Conservation (phyloP, 2,113 vertebrate genomes). For the Pomatorhinus ruficollis region DNA sequence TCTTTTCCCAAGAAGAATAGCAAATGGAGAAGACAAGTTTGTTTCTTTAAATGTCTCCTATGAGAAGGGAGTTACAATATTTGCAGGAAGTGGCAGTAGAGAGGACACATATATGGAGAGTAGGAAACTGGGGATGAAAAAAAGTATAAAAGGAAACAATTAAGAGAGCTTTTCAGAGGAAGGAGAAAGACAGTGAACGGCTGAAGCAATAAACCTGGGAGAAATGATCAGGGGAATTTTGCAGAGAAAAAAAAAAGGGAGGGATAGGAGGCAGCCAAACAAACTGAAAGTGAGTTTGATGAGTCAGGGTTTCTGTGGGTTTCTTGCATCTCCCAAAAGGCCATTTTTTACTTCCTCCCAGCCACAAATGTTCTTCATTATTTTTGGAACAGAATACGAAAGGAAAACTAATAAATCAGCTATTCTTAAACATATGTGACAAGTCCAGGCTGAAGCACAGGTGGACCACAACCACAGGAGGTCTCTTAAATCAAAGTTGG, state of each 20-base stretch:
- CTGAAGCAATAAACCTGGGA: background rate
- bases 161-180: background rate
- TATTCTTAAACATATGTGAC: background rate
- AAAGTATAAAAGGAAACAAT: background rate
- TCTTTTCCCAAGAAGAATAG: background rate
- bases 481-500: background rate
- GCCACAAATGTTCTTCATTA: background rate
- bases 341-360: background rate
- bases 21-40: background rate
- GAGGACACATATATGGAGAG: background rate
- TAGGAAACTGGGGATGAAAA: background rate
- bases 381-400: background rate
- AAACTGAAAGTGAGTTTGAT: conserved; percentile 26
- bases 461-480: background rate
- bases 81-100: background rate
- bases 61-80: background rate
- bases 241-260: background rate
- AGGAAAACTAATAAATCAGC: conserved; percentile 40
- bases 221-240: background rate
- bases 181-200: background rate
- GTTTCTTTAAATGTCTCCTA: background rate
- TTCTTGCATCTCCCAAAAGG: conserved; percentile 7
- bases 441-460: background rate
- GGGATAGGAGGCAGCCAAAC: background rate
- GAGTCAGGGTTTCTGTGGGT: conserved; percentile 50